Percentiles rank a stretch among this genome's conserved stretches.
These are phyloP conservation scores for Anthoptus insignis DNA, from an alignment of 2,888 invertebrate genomes.

Conservation along the genomic window DNA sequence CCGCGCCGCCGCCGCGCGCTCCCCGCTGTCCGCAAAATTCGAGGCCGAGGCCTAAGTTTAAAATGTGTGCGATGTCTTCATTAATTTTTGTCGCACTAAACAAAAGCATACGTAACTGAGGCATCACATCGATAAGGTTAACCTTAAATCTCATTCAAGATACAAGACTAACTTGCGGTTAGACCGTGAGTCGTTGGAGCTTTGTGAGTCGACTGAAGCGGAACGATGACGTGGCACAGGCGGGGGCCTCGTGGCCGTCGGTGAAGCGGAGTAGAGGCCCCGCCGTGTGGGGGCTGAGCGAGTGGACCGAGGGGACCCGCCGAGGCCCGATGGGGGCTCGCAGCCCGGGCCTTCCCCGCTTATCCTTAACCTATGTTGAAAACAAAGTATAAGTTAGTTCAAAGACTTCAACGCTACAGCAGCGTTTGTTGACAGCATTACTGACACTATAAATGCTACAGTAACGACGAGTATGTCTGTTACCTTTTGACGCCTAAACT, in stretches of 20 bases:
- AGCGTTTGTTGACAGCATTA: too few relatives aligned
- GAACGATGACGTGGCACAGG: slow-evolving; percentile 89
- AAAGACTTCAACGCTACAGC: not conserved
- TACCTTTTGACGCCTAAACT: too few relatives aligned
- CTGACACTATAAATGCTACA: too few relatives aligned
- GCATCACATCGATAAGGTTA: too few relatives aligned
- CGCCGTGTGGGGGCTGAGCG: slow-evolving; percentile 92
- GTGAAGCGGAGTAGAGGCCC: slow-evolving; percentile 91
- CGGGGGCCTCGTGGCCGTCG: slow-evolving; percentile 93
- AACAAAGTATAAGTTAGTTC: not conserved
- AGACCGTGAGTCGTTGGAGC: slow-evolving; percentile 94
- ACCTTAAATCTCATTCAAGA: too few relatives aligned
- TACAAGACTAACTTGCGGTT: slow-evolving; percentile 88
- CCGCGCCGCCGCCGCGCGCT: too few relatives aligned
- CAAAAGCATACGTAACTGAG: too few relatives aligned
- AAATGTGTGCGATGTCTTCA: too few relatives aligned
- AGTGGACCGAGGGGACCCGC: slow-evolving; percentile 93
- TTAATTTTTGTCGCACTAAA: too few relatives aligned
- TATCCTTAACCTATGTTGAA: slow-evolving; percentile 56
- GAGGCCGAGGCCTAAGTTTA: too few relatives aligned
- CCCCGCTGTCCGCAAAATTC: too few relatives aligned
- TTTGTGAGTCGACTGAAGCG: slow-evolving; percentile 96
- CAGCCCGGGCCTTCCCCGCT: slow-evolving; percentile 76
- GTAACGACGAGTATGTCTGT: too few relatives aligned
- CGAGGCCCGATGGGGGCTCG: slow-evolving; percentile 61